Evolutionary conservation across 1,140 invertebrate genomes (phyloP), one percentile per base, ranked within the genome.

Genomic region (Drosophila bocqueti): DNA sequence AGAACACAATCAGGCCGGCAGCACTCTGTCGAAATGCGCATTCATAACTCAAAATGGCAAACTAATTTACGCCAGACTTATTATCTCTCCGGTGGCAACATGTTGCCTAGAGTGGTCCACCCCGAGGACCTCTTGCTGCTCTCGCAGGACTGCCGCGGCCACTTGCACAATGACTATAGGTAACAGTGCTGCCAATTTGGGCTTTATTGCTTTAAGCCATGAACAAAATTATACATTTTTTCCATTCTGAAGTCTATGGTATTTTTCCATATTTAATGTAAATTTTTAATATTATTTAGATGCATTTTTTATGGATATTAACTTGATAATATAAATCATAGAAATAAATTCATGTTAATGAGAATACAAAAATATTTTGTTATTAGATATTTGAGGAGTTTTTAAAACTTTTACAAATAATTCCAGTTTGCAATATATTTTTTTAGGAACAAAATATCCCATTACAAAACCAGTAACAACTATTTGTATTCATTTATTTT

Each of bases 21-120:
- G 66, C 24, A 45, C 34, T 46, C 24, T 62, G 80, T 66, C 69
- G 81, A 85, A 90, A 85, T 85, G 85, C 85, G 85, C 86, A 90
- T 90, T 90, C 86, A 90, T 90, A 91, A 90, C 85, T 90, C 85
- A 90, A 89, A 90, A 90, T 90, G 79, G 85, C 85, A 90, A 90
- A 90, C 85, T 90, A 90, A 90, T 90, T 90, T 90, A 90, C 79
- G 85, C 81, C 85, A 85, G 86, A 76, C 85, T 86, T 91, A 90
- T 89, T 89, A 89, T 89, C 85, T 90, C 66, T 67, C 58, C 78
- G 61, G 71, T 81, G 78, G 81, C 84, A 89, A 84, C 85, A 84
- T 77, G 69, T 72, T 85, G 75, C 55, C 76, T 38, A 57, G 54
- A 57, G 54, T 40, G 46, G 67, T 63, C 66, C 68, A 50, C 45